A percentile compares a stretch with the other conserved stretches of the same genome.
phyloP scores from a whole-genome alignment of 2,888 invertebrate genomes.

The Oligia strigilis region DNA sequence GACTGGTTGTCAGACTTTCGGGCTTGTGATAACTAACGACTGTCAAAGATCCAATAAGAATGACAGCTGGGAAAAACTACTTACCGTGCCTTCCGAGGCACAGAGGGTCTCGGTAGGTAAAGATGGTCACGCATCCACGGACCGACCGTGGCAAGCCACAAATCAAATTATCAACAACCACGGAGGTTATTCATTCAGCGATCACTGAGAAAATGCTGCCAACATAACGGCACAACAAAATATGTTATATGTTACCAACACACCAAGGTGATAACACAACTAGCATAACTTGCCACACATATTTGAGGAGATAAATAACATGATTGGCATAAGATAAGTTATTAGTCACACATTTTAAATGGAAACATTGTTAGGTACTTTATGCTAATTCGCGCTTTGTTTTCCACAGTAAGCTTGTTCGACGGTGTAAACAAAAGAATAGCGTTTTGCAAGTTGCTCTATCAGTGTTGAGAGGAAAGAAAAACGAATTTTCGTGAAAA shows the following conservation, averaged over 20 bases:
- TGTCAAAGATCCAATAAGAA: too few relatives aligned
- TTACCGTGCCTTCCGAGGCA: too few relatives aligned
- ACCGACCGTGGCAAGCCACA: too few relatives aligned
- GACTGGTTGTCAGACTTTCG: too few relatives aligned
- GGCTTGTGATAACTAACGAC: too few relatives aligned
- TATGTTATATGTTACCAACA: constrained; percentile 12
- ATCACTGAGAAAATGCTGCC: not conserved
- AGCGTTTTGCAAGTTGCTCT: not conserved
- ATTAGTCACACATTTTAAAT: constrained; percentile 38
- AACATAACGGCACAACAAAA: constrained; percentile 8
- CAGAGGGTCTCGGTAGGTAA: too few relatives aligned
- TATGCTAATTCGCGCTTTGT: constrained; percentile 36
- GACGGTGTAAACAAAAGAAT: constrained; percentile 1
- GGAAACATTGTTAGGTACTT: constrained; percentile 22
- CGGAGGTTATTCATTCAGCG: too few relatives aligned
- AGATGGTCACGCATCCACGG: too few relatives aligned
- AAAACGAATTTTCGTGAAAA: not conserved
- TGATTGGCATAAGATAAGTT: constrained; percentile 24
- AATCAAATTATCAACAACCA: too few relatives aligned
- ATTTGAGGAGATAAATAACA: constrained; percentile 27
- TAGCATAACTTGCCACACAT: not conserved
- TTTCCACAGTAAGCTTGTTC: not conserved
- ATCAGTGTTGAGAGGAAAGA: not conserved
- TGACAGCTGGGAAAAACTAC: too few relatives aligned
- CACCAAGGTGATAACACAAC: constrained; percentile 15